Base-by-base conservation (phyloP, 2,888 invertebrate species). In the Tolmerus cingulatus region DNA sequence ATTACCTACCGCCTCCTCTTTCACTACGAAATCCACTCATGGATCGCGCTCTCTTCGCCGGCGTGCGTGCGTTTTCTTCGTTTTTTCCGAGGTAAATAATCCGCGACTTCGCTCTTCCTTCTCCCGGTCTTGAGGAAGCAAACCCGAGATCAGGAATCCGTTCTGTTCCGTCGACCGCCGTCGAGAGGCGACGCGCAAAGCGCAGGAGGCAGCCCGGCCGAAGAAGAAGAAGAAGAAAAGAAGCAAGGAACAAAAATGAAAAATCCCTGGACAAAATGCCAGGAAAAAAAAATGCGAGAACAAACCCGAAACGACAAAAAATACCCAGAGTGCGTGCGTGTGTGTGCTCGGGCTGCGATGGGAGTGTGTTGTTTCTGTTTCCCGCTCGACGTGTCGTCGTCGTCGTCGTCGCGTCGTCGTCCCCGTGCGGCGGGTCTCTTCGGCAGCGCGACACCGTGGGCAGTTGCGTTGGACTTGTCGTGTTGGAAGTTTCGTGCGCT, bases 381-480 rank as follows among this genome's bases (percentile, higher is more conserved):
- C 12, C 51, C 23, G 27, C 23, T 19, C 12, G 66, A 3, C 27
- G 19, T 66, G 8, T 66, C 40, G 40, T 40, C 37, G 37, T 37
- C 55, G 51, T 51, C 51, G 55, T 55, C 43, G 43, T 46, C 43
- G 43, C 43, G 14, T 46, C 43, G 14, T 46, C 43, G 66, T 84
- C 37, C 14, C 19, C 84, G 40, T 12, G 4, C 66, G 40, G 23
- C 66, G 40, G 40, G 78, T 43, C 34, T 40, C 66, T 27, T 66
- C 84, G 30, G 74, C 30, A 14, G n/a, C 40, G 76, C 46, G 51
- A 55, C 34, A 34, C 34, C 90, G 90, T 90, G 91, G 91, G 91
- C 91, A 91, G 91, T 92, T 91, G 91, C 91, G 91, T 91, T 91
- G 90, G 91, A 92, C 90, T 92, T 92, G 92, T 92, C 91, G 91